Percentiles rank a stretch among this genome's conserved stretches.
Conservation (phyloP, 2,113 vertebrate genomes). For the Lucifuga dentata region DNA sequence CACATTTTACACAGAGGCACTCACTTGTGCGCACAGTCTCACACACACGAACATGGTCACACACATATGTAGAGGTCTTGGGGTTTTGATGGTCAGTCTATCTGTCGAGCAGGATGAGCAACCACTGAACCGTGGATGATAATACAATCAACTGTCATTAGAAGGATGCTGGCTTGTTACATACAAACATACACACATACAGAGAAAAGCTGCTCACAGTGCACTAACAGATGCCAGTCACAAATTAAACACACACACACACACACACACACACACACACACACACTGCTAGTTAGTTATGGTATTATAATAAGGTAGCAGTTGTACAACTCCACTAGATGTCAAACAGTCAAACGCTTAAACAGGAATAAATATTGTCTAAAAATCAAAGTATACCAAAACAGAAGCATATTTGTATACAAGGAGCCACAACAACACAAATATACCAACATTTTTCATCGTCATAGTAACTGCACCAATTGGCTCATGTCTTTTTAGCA, state of each 20-base stretch:
- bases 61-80: slow-evolving; percentile 40
- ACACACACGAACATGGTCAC: slow-evolving; percentile 19
- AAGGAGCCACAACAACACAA: neutral
- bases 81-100: slow-evolving; percentile 67
- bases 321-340: no score
- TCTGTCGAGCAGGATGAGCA: slow-evolving; percentile 63
- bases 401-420: no score
- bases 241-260: slow-evolving; percentile 3
- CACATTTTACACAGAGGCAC: slow-evolving; percentile 55
- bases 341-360: no score
- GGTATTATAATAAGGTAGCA: neutral
- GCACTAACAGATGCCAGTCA: slow-evolving; percentile 47
- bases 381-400: no score
- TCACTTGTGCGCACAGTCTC: slow-evolving; percentile 16
- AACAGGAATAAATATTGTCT: no score
- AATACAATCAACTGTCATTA: slow-evolving; percentile 77
- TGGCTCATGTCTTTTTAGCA: neutral
- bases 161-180: slow-evolving; percentile 40
- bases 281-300: neutral
- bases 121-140: slow-evolving; percentile 71
- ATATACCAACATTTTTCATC: slow-evolving; percentile 6
- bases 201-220: slow-evolving; percentile 25
- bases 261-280: no score
- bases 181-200: neutral
- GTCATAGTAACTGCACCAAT: slow-evolving; percentile 8